Percentiles rank a stretch among this genome's conserved stretches.
phyloP scores from a whole-genome alignment of 2,797 vertebrate species.

The Periparus ater region DNA sequence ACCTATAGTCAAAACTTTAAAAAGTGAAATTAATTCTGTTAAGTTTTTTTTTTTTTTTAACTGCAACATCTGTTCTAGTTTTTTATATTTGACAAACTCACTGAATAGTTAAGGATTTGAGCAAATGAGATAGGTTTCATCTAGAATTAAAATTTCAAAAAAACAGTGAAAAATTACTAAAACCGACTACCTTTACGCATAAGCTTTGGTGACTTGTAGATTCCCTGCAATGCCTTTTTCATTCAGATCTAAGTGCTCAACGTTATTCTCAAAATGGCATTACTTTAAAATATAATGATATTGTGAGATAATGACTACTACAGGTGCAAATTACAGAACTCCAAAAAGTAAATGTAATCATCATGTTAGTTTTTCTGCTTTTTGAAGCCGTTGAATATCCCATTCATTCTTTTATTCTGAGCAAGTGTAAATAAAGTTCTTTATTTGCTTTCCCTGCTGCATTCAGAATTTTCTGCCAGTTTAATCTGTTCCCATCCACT shows the following conservation, averaged over 20 bases:
- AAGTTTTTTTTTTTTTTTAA: not conserved
- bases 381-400: not conserved
- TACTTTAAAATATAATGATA: not conserved
- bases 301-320: not conserved
- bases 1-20: not conserved
- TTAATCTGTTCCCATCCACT: conserved; percentile 15
- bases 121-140: not conserved
- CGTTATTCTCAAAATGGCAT: not conserved
- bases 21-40: not conserved
- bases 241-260: not conserved
- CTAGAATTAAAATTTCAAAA: not conserved
- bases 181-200: not conserved
- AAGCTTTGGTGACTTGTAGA: not conserved
- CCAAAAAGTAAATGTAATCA: not conserved
- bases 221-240: not conserved
- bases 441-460: not conserved
- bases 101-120: not conserved
- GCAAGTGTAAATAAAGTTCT: conserved; percentile 34
- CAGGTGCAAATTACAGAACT: conserved; percentile 1
- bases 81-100: not conserved
- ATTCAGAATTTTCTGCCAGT: not conserved
- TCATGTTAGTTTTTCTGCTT: not conserved
- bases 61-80: not conserved
- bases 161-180: not conserved
- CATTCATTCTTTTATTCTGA: conserved; percentile 16